These are phyloP conservation scores for Caenorhabditis angaria DNA, from an alignment of 2,888 invertebrate species.

Conservation along the genomic window DNA sequence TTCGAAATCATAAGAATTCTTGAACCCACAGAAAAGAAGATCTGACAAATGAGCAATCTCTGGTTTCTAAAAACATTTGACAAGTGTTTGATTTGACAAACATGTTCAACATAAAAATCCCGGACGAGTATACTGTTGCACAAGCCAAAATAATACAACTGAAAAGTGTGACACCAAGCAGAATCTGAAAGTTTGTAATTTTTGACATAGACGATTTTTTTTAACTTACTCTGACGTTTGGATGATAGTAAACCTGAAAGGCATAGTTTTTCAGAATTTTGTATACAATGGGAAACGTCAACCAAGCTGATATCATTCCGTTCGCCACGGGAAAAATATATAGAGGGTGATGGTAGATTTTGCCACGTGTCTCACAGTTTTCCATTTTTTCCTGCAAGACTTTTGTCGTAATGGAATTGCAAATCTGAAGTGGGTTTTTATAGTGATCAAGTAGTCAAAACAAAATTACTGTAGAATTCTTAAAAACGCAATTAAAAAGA, in stretches of 20 bases:
- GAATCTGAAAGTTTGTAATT: slow-evolving; percentile 17
- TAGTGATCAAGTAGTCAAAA: too few species aligned
- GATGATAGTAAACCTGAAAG: slow-evolving; percentile 33
- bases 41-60: slow-evolving; percentile 24
- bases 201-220: neutral
- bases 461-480: too few species aligned
- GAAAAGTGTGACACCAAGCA: slow-evolving; percentile 22
- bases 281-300: slow-evolving; percentile 23
- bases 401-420: too few species aligned
- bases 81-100: slow-evolving; percentile 24
- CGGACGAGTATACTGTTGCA: slow-evolving; percentile 17
- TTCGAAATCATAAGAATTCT: neutral
- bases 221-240: slow-evolving; percentile 26
- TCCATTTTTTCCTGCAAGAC: too few species aligned
- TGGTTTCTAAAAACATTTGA: slow-evolving; percentile 27
- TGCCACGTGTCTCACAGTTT: slow-evolving; percentile 23
- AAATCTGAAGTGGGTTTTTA: too few species aligned
- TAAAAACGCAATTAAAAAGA: too few species aligned
- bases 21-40: slow-evolving; percentile 25
- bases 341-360: neutral
- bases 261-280: slow-evolving; percentile 28
- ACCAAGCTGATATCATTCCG: slow-evolving; percentile 21
- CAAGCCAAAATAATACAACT: slow-evolving; percentile 23
- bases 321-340: slow-evolving; percentile 9
- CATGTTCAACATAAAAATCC: slow-evolving; percentile 21